A percentile compares a stretch with the other conserved stretches of the same genome.
These are phyloP conservation scores for Acipenser oxyrinchus DNA, from an alignment of 2,797 vertebrate genomes.

Conservation along the genomic window DNA sequence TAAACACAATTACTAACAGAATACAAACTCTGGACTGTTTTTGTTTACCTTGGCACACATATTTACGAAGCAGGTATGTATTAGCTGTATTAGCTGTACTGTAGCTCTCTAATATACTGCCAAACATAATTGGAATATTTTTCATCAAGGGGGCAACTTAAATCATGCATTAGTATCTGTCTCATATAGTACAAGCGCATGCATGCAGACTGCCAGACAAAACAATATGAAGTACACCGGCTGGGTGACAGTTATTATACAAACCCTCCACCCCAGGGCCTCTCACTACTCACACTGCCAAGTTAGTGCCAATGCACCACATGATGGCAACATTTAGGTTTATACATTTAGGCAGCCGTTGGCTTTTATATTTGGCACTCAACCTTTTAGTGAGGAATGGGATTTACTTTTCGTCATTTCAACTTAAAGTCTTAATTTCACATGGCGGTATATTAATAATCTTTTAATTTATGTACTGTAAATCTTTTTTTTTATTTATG, in stretches of 20 bases:
- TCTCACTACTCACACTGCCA: constrained; percentile 1
- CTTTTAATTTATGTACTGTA: too few relatives aligned
- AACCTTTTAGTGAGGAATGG: neutral
- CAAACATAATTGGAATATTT: constrained; percentile 4
- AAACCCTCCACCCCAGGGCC: constrained; percentile 15
- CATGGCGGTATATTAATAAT: too few relatives aligned
- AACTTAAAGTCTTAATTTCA: constrained; percentile 1
- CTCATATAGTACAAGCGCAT: constrained; percentile 5
- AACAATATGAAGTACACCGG: constrained; percentile 10
- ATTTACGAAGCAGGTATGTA: neutral
- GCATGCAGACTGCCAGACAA: constrained; percentile 12
- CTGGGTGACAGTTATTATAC: constrained; percentile 14
- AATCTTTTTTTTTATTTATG: too few relatives aligned
- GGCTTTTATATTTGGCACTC: neutral
- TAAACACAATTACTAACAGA: too few relatives aligned
- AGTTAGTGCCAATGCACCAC: constrained; percentile 11
- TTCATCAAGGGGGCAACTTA: constrained; percentile 9
- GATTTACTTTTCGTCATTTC: neutral
- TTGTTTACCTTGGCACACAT: too few relatives aligned
- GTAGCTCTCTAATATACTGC: neutral
- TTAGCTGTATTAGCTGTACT: too few relatives aligned
- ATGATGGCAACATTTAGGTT: neutral
- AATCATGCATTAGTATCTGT: constrained; percentile 8
- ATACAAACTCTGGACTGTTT: too few relatives aligned
- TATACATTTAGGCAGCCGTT: constrained; percentile 12